Conservation (phyloP, 2,888 invertebrate species). For the Hypercompe scribonia region DNA sequence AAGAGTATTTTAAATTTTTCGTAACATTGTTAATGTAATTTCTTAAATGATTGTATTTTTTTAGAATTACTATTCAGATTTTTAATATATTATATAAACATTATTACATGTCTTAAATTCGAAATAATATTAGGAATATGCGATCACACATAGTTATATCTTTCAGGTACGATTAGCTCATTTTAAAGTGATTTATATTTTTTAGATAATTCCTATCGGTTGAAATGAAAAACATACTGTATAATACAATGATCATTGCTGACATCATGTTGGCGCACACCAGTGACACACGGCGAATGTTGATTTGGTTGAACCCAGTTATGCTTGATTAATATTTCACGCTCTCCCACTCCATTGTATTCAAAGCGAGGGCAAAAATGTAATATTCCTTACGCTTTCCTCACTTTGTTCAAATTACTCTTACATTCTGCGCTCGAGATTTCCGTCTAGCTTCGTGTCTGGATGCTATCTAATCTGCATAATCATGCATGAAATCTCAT, state of each 20-base stretch:
- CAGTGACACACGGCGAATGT: conserved; percentile 31
- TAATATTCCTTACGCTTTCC: conserved; percentile 19
- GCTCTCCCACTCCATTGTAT: conserved; percentile 13
- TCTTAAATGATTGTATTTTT: too few species aligned
- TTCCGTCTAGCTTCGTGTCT: conserved; percentile 34
- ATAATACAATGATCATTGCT: not conserved
- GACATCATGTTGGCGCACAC: not conserved
- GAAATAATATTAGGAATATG: too few species aligned
- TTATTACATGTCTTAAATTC: too few species aligned
- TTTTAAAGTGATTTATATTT: not conserved
- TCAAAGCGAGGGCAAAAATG: conserved; percentile 24
- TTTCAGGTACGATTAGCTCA: not conserved
- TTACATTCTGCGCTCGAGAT: conserved; percentile 31
- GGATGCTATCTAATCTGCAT: conserved; percentile 48
- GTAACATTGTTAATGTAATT: not conserved
- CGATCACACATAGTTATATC: too few species aligned
- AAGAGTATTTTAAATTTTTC: not conserved
- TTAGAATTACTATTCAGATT: not conserved
- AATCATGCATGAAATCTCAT: conserved; percentile 51
- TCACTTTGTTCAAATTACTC: conserved; percentile 36
- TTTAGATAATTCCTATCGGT: not conserved
- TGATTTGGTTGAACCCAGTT: conserved; percentile 39
- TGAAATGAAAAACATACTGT: not conserved
- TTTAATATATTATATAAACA: too few species aligned
- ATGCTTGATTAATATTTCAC: conserved; percentile 34